phyloP scores from a whole-genome alignment of 2,797 vertebrate genomes.

The Phalloptychus januarius region DNA sequence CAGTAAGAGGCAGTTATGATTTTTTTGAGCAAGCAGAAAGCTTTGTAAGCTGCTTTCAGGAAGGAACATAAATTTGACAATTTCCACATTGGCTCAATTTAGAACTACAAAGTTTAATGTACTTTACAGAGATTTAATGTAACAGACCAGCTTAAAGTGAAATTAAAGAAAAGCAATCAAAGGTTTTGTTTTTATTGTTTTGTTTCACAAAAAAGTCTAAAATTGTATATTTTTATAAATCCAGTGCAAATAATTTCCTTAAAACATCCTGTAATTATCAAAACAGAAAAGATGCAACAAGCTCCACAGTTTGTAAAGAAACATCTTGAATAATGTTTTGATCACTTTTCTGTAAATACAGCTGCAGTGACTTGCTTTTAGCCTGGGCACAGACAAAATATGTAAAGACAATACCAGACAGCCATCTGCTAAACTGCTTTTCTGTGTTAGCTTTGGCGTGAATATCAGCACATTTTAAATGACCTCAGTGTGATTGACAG shows the following conservation, averaged over 20 bases:
- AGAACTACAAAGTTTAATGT: constrained; percentile 3
- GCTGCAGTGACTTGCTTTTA: constrained; percentile 16
- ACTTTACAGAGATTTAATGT: background rate
- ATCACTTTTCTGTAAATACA: constrained; percentile 13
- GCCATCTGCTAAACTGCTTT: background rate
- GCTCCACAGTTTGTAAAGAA: background rate
- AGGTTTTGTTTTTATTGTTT: background rate
- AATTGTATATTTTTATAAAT: background rate
- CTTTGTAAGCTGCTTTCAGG: background rate
- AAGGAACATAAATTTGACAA: background rate
- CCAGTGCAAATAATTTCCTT: background rate
- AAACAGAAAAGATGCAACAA: background rate
- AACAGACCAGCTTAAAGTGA: background rate
- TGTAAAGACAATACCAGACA: constrained; percentile 3
- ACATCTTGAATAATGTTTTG: constrained; percentile 7
- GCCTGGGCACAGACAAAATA: constrained; percentile 24
- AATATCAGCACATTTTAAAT: constrained; percentile 43
- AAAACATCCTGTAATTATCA: background rate
- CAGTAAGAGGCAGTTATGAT: background rate
- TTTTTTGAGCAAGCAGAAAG: background rate
- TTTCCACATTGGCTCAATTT: background rate
- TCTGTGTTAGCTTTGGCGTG: constrained; percentile 67
- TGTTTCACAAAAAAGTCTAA: background rate
- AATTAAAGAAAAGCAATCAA: background rate
- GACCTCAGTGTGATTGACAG: constrained; percentile 67